These are phyloP conservation scores for Acrocyrtus sp. DNA, from an alignment of 2,888 invertebrate species.

Conservation along the genomic window DNA sequence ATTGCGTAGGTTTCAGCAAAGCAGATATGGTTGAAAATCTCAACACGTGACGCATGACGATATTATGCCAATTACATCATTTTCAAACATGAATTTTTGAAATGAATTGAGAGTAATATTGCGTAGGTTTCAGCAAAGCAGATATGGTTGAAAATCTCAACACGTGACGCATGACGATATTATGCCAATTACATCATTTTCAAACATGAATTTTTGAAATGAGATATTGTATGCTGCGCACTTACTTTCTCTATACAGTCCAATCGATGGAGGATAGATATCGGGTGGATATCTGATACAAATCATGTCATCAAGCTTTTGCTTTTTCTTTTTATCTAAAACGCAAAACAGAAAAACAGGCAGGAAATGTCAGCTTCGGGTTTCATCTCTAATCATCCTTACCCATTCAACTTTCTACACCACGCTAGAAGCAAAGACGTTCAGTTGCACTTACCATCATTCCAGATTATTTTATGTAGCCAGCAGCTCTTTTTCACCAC, in stretches of 20 bases:
- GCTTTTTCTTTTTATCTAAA: slow-evolving; percentile 59
- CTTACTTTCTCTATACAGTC: slow-evolving; percentile 63
- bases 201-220: too few species aligned
- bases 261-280: slow-evolving; percentile 62
- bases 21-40: too few species aligned
- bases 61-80: too few species aligned
- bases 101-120: too few species aligned
- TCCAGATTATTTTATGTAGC: slow-evolving; percentile 61
- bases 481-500: slow-evolving; percentile 60
- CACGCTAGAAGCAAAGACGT: neutral
- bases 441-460: slow-evolving; percentile 53
- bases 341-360: slow-evolving; percentile 1
- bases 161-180: too few species aligned
- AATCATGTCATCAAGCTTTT: slow-evolving; percentile 60
- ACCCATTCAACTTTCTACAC: neutral
- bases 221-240: too few species aligned
- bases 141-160: too few species aligned
- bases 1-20: too few species aligned
- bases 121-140: too few species aligned
- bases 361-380: neutral
- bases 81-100: too few species aligned
- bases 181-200: too few species aligned
- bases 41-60: too few species aligned
- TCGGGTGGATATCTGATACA: slow-evolving; percentile 63
- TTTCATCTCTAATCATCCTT: neutral